Conservation (phyloP, 2,888 invertebrate genomes). For the Iphiclides podalirius region DNA sequence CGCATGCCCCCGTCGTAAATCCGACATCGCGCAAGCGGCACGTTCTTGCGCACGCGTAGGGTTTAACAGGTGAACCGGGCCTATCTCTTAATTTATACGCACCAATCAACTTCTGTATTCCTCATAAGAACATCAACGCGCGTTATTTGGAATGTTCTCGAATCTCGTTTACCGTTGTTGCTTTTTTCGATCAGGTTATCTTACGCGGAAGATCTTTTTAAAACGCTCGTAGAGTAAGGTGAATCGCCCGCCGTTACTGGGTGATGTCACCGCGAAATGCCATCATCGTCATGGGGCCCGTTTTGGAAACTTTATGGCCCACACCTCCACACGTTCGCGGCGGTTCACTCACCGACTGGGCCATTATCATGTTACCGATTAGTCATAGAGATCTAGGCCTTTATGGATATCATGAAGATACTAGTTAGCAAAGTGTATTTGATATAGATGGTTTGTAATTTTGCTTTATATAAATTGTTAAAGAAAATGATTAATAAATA, state of each 20-base stretch:
- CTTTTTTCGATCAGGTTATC: too few relatives aligned
- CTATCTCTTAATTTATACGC: constrained; percentile 73
- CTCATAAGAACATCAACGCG: too few relatives aligned
- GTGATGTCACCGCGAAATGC: constrained; percentile 67
- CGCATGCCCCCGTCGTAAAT: constrained; percentile 24
- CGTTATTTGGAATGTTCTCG: too few relatives aligned
- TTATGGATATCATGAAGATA: not conserved
- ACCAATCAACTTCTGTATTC: constrained; percentile 67
- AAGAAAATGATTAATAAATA: too few relatives aligned
- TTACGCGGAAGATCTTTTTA: too few relatives aligned
- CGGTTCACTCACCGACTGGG: constrained; percentile 68
- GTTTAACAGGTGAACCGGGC: constrained; percentile 63
- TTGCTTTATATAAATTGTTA: too few relatives aligned
- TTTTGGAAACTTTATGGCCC: constrained; percentile 71
- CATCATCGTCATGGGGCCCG: constrained; percentile 60
- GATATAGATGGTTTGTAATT: too few relatives aligned
- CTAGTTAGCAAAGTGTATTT: too few relatives aligned
- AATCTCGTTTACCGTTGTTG: too few relatives aligned
- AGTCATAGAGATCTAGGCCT: constrained; percentile 11
- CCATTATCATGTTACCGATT: constrained; percentile 33
- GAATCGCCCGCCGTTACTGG: constrained; percentile 37
- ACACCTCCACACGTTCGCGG: constrained; percentile 69
- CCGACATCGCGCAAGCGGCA: too few relatives aligned
- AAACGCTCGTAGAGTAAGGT: too few relatives aligned
- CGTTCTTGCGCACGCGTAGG: constrained; percentile 54